Conservation (phyloP, 2,797 vertebrate species). For the Sebastes steindachneri region DNA sequence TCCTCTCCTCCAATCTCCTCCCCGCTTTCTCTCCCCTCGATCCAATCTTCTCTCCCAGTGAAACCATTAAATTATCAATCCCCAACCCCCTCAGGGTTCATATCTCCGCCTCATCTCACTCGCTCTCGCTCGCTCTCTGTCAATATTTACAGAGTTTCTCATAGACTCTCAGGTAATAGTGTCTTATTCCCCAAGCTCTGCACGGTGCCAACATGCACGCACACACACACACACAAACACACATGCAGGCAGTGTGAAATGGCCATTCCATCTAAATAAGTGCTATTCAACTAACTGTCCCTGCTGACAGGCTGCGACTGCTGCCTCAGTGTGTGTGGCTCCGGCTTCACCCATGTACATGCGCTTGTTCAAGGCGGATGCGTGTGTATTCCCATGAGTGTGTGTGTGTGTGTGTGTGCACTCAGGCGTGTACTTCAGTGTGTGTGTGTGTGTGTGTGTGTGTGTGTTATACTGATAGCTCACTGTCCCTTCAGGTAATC, state of each 20-base stretch:
- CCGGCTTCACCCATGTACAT: conserved; percentile 9
- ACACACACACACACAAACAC: conserved; percentile 23
- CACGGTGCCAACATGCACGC: conserved; percentile 4
- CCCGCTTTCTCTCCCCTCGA: conserved; percentile 11
- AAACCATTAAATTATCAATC: conserved; percentile 77
- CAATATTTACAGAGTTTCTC: conserved; percentile 77
- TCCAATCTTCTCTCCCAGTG: conserved; percentile 69
- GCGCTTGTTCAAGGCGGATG: conserved; percentile 16
- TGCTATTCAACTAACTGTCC: conserved; percentile 62
- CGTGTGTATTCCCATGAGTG: neutral
- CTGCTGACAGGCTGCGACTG: conserved; percentile 49
- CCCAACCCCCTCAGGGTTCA: conserved; percentile 58
- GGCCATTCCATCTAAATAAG: conserved; percentile 70
- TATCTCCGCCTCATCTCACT: conserved; percentile 57
- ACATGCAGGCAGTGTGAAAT: conserved; percentile 22
- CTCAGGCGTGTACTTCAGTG: neutral
- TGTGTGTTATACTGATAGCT: conserved; percentile 48
- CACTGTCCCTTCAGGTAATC: conserved; percentile 68
- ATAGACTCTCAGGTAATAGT: conserved; percentile 73
- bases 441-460: neutral
- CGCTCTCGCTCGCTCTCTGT: conserved; percentile 36
- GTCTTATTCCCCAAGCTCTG: conserved; percentile 68
- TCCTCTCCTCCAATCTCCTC: conserved; percentile 27
- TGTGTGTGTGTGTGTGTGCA: neutral
- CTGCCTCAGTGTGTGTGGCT: neutral